Evolutionary conservation across 2,888 invertebrate genomes (phyloP), one percentile per base, ranked within the genome.

Genomic region (Portevinia maculata): DNA sequence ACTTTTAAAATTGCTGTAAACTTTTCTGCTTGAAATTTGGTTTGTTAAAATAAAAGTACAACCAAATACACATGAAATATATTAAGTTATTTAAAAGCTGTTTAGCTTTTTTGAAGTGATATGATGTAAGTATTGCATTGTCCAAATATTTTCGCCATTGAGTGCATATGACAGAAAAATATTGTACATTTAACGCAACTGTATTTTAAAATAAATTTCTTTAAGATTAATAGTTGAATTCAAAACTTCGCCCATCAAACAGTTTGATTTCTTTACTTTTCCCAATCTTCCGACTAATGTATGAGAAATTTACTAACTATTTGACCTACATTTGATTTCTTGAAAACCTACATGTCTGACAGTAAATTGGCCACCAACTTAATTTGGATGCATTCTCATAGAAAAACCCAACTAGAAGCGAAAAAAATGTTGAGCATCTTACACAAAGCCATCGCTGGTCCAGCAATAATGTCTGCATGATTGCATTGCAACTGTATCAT

Each of bases 331-430:
- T 62, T 55, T 50, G 17, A 48, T 69, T 79, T 53, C 48, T 19
- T 28, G 55, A 41, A 79, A 67, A 46, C 17, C 46, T 17, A 48
- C 28, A 62, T 39, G 8, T 53, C 53, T 17, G 5, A 46, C 37
- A 64, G 13, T 59, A 71, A 83, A 83, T 83, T 83, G 83, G 65
- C 59, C 24, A 37, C 53, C 34, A 53, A 55, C 71, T 62, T 76
- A 55, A 71, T 76, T 76, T 76, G 65, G 71, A 30, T 81, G 53
- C 41, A 41, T 83, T 83, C 71, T 57, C 71, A 65, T 62, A 55
- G 48, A 60, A 55, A 60, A 39, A 3, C 39, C 32, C 30, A 75
- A 39, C 52, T 37, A 69, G 50, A 65, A 59, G 41, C 67, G 39
- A 81, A 41, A 76, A 71, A 67, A 55, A 71, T 83, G 59, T 67